These are phyloP conservation scores for Melanophora roralis DNA, from an alignment of 2,888 invertebrate genomes.

Conservation along the genomic window DNA sequence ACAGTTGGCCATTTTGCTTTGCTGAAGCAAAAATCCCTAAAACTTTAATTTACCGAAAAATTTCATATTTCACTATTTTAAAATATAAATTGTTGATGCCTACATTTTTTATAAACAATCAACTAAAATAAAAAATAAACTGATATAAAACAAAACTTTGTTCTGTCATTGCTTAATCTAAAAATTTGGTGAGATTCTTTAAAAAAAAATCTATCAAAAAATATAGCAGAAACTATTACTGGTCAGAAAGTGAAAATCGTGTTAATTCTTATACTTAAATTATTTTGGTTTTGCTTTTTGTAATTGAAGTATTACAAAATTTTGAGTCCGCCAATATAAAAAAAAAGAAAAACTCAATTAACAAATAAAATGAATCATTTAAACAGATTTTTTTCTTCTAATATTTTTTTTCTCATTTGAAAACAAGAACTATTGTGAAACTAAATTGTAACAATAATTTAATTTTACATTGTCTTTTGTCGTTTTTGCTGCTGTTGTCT, in stretches of 20 bases:
- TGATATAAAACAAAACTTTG: neutral
- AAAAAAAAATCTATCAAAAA: neutral
- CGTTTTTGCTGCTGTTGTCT: neutral
- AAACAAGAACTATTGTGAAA: neutral
- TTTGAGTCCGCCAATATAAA: neutral
- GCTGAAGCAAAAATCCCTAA: too few relatives aligned
- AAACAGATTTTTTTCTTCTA: neutral
- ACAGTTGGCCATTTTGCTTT: too few relatives aligned
- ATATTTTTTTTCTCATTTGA: neutral
- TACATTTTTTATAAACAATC: neutral
- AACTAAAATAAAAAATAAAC: neutral
- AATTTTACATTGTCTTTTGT: neutral
- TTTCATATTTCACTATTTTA: too few relatives aligned
- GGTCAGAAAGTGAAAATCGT: conserved; percentile 45
- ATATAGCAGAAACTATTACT: conserved; percentile 26
- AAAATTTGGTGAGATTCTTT: neutral
- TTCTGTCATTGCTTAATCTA: conserved; percentile 5
- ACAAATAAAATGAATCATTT: conserved; percentile 37
- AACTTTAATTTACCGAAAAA: too few relatives aligned
- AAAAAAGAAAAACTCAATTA: neutral
- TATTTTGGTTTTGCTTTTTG: conserved; percentile 8
- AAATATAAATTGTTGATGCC: too few relatives aligned
- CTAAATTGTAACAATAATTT: conserved; percentile 15
- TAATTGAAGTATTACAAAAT: conserved; percentile 38
- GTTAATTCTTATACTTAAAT: conserved; percentile 3